Conservation (phyloP, 2,888 invertebrate species). For the Pandemis cinnamomeana region DNA sequence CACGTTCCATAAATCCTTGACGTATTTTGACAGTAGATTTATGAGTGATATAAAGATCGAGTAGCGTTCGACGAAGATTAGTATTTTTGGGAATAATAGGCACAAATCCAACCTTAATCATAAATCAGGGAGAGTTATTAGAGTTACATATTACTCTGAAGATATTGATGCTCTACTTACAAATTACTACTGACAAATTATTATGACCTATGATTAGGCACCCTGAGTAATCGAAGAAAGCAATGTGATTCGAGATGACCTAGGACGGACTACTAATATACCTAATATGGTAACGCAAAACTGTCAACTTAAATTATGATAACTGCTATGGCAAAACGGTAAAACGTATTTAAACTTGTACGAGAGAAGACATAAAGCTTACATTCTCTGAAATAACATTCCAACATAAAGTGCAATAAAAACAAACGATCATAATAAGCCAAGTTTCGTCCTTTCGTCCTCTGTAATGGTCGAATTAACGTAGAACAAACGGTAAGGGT, state of each 20-base stretch:
- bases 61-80: constrained; percentile 10
- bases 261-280: not conserved
- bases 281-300: not conserved
- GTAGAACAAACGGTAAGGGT: constrained; percentile 44
- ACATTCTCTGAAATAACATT: constrained; percentile 19
- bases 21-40: constrained; percentile 21
- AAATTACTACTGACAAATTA: constrained; percentile 15
- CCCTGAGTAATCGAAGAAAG: not conserved
- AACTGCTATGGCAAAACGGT: not conserved
- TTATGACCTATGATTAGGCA: not conserved
- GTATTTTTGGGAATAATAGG: constrained; percentile 15
- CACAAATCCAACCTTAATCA: not conserved
- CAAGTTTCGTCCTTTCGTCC: constrained; percentile 35
- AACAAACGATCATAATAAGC: constrained; percentile 32
- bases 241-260: not conserved
- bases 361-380: constrained; percentile 9
- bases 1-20: constrained; percentile 9
- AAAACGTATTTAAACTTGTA: not conserved
- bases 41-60: constrained; percentile 17
- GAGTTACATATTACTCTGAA: not conserved
- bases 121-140: constrained; percentile 16
- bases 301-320: not conserved
- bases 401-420: constrained; percentile 32
- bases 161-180: constrained; percentile 1
- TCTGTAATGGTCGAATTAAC: constrained; percentile 38